phyloP scores from a whole-genome alignment of 2,888 invertebrate species.

The Nymphalis polychloros region DNA sequence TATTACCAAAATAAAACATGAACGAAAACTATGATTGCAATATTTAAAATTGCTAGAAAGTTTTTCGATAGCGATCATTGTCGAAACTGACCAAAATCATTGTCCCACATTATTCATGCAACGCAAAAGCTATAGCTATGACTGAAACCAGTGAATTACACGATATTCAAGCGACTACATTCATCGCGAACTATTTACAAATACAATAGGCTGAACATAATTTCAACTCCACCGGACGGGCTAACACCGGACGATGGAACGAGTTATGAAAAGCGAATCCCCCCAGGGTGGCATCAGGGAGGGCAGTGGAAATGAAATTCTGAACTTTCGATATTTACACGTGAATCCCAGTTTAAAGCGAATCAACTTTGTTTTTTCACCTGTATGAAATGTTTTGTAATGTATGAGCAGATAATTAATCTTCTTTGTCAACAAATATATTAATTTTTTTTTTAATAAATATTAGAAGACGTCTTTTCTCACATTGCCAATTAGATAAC shows the following conservation, averaged over 20 bases:
- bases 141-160: constrained; percentile 2
- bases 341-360: constrained; percentile 43
- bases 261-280: constrained; percentile 33
- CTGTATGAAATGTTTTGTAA: constrained; percentile 21
- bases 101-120: constrained; percentile 7
- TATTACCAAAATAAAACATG: not conserved
- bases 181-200: constrained; percentile 35
- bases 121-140: not conserved
- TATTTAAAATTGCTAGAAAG: not conserved
- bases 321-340: constrained; percentile 61
- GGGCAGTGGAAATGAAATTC: constrained; percentile 56
- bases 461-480: too few relatives aligned
- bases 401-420: not conserved
- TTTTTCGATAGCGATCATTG: constrained; percentile 4
- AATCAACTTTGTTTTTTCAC: constrained; percentile 46
- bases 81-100: constrained; percentile 8
- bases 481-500: too few relatives aligned
- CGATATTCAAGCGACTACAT: constrained; percentile 25
- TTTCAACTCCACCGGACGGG: constrained; percentile 36
- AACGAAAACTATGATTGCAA: not conserved
- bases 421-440: too few relatives aligned
- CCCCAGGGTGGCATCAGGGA: constrained; percentile 20
- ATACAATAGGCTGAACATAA: constrained; percentile 39
- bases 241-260: constrained; percentile 38
- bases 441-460: too few relatives aligned